Base-by-base conservation (phyloP, 2,888 invertebrate species). In the Melinopterus prodromus region DNA sequence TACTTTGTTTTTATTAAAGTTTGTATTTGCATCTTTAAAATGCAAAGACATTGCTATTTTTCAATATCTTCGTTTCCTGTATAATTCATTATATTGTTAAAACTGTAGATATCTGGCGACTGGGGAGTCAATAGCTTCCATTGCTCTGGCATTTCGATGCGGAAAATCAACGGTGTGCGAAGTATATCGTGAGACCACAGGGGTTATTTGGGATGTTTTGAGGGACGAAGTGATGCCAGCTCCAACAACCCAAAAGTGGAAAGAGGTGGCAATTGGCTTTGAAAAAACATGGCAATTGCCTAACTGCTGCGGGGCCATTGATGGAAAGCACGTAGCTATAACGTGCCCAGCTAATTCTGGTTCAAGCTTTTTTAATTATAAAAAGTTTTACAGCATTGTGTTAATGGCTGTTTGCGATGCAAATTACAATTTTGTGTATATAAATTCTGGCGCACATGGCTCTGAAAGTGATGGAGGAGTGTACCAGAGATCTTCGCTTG, bases 391-490 rank as follows among this genome's bases (percentile, higher is more conserved):
- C 77, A 87, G 86, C 82, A 83, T 88, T 69, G 86, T 86, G 15
- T 79, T 86, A 69, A 81, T 87, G 77, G 86, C 85, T 70, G 75
- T 84, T 71, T 86, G 86, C 79, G 85, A 86, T 80, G 83, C 83
- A 3, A 82, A 85, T 14, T 87, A 86, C 81, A 81, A 79, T 70
- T 88, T 88, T 84, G 82, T 84, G 69, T 80, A 84, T 69, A 83
- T 85, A n/a, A 85, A 86, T 81, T 84, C 86, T 78, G 87, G 88
- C 36, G 82, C 82, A 75, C 84, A 83, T 81, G 86, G 86, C 6
- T 83, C 83, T 77, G 84, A 85, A 80, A 86, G 85, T 83, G 87
- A 87, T 82, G 85, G 86, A 9, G 85, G 84, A n/a, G 80, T 86
- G 38, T 84, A 85, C 77, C 71, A 79, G 77, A 71, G 69, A n/a